Base-by-base conservation (phyloP, 2,113 vertebrate genomes). In the Chaetorhynchus papuensis region DNA sequence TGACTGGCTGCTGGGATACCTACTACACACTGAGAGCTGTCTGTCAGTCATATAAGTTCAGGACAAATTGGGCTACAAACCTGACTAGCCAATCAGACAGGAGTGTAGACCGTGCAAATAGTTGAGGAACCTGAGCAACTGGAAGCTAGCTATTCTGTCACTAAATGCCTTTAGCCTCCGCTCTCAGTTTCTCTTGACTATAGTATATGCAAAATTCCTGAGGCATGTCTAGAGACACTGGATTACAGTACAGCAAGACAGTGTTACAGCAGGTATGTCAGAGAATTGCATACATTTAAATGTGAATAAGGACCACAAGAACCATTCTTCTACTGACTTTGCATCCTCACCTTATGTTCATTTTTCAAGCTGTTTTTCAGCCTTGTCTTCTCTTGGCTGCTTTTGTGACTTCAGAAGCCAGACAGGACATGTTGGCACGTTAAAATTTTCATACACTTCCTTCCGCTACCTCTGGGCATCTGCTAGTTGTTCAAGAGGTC, bases 381-480 rank as follows among this genome's bases (percentile, higher is more conserved):
- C 75, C 22, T 56, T 60, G 6, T 49, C 11, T 65, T 47, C 33
- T 89, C 39, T 68, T 10, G 6, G 27, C 30, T 64, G 27, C 47
- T 60, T 64, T 26, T 83, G 19, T 54, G 61, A 27, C 37, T 83
- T 85, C 20, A 52, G 45, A 63, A 90, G 11, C 10, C 19, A 41
- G 28, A 15, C 31, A n/a, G 39, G 30, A 22, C 6, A 2, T 42
- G 11, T 76, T 65, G 39, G 21, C 4, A 6, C 21, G 6, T 33
- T 30, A 23, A 5, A 41, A 13, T 7, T 39, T 26, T 33, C 20
- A 13, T n/a, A n/a, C 0, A 0, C 28, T 60, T 69, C 33, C 17
- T 42, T 21, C 9, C 1, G 1, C 18, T 69, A 59, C 8, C 3
- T 69, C 15, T 0, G 0, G 17, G 9, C 65, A 13, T 23, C 41